Evolutionary conservation across 2,113 vertebrate species (phyloP).

Genomic region (Sprattus sprattus): DNA sequence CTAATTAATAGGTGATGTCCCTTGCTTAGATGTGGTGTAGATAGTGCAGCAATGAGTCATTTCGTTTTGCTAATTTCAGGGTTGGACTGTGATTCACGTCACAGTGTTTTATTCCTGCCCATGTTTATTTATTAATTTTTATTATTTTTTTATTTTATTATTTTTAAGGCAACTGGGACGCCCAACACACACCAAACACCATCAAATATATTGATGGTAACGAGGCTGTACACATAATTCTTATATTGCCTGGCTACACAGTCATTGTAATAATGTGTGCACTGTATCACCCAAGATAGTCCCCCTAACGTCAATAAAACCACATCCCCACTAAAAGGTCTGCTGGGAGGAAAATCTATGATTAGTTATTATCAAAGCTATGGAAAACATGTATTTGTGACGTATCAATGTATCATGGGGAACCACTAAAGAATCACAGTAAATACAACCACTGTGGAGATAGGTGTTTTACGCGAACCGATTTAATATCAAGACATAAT

Average conservation of each 20-base stretch:
- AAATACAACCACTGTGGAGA: no score
- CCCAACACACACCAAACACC: neutral
- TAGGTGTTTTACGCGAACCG: no score
- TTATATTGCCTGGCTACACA: neutral
- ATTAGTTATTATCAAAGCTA: neutral
- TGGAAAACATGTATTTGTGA: neutral
- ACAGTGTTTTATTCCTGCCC: neutral
- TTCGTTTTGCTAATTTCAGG: neutral
- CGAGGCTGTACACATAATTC: neutral
- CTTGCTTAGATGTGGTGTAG: conserved; percentile 50
- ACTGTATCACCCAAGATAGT: neutral
- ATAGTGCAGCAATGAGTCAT: conserved; percentile 56
- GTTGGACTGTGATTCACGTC: neutral
- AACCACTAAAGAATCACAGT: neutral
- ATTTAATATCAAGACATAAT: no score
- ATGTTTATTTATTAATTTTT: neutral
- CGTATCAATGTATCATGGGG: neutral
- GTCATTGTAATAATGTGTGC: neutral
- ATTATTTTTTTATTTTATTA: no score
- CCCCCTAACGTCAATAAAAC: neutral
- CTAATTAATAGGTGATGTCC: conserved; percentile 57
- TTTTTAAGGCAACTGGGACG: neutral
- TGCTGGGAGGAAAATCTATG: neutral
- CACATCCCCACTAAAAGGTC: neutral
- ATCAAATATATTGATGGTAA: neutral